phyloP scores from a whole-genome alignment of 2,888 invertebrate species.

The Habrosyne pyritoides region DNA sequence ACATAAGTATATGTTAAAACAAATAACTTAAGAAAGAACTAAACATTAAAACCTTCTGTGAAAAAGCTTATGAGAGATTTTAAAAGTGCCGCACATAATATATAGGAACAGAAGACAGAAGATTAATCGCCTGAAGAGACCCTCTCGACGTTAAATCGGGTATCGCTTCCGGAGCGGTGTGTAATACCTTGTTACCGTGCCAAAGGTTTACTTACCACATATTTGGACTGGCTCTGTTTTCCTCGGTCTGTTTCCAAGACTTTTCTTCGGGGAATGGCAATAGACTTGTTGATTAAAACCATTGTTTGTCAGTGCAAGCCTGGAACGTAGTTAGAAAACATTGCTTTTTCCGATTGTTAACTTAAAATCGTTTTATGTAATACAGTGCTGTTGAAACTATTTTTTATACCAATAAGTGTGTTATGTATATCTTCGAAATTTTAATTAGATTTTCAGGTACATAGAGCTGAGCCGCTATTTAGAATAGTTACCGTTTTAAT shows the following conservation, averaged over 20 bases:
- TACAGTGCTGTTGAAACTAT: not conserved
- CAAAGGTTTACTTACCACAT: conserved; percentile 29
- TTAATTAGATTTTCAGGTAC: not conserved
- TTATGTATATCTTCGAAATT: too few species aligned
- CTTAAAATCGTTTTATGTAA: not conserved
- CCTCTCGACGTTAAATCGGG: conserved; percentile 20
- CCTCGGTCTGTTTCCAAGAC: conserved; percentile 16
- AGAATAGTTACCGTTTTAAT: not conserved
- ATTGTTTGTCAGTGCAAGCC: not conserved
- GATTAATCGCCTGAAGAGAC: conserved; percentile 33
- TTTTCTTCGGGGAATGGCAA: not conserved
- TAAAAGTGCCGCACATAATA: not conserved
- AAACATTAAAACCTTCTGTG: not conserved
- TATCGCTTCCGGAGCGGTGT: conserved; percentile 25
- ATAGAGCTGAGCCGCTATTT: not conserved
- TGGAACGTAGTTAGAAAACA: not conserved
- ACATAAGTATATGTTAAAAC: too few species aligned
- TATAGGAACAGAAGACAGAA: conserved; percentile 11
- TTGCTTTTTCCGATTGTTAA: not conserved
- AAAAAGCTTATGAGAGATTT: not conserved
- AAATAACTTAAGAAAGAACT: not conserved
- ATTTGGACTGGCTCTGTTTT: conserved; percentile 17
- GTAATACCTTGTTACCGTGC: conserved; percentile 28
- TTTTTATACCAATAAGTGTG: not conserved
- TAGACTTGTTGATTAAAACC: conserved; percentile 3